Percentiles rank a stretch among this genome's conserved stretches.
Conservation (phyloP, 2,113 vertebrate species). For the Picathartes gymnocephalus region DNA sequence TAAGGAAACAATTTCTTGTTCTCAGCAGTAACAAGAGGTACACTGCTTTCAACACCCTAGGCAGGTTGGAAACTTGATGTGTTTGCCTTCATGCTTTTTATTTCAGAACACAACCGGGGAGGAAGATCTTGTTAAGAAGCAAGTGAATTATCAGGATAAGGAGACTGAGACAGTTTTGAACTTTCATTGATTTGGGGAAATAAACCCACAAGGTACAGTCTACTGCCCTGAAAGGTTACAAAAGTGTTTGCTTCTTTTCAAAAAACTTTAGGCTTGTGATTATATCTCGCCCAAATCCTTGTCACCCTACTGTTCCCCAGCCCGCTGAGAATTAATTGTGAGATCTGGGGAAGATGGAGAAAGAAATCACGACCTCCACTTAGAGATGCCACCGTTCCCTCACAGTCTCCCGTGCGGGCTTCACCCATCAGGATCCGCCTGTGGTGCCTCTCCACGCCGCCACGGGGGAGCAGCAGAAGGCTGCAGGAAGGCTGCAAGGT, state of each 20-base stretch:
- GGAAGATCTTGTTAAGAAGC: not conserved
- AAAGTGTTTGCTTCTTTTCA: not conserved
- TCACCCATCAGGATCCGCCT: not conserved
- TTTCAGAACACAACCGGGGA: not conserved
- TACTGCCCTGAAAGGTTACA: not conserved
- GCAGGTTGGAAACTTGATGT: not conserved
- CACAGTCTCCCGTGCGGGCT: not conserved
- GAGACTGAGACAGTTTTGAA: fast-evolving
- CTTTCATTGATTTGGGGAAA: not conserved
- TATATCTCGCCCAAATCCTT: not conserved
- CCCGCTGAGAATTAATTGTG: not conserved
- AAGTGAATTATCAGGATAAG: not conserved
- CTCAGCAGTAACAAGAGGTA: not conserved
- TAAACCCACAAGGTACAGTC: not conserved
- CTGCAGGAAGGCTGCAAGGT: not conserved
- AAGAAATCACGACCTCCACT: not conserved
- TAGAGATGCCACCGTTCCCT: not conserved
- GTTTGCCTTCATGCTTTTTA: not conserved
- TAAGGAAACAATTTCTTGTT: not conserved
- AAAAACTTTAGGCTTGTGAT: not conserved
- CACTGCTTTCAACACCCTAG: not conserved
- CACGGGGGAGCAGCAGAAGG: conserved; percentile 41
- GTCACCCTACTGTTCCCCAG: not conserved
- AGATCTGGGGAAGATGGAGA: not conserved
- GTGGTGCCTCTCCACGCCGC: not conserved